A percentile compares a stretch with the other conserved stretches of the same genome.
Conservation (phyloP, 2,797 vertebrate species). For the Coregonus suidteri region DNA sequence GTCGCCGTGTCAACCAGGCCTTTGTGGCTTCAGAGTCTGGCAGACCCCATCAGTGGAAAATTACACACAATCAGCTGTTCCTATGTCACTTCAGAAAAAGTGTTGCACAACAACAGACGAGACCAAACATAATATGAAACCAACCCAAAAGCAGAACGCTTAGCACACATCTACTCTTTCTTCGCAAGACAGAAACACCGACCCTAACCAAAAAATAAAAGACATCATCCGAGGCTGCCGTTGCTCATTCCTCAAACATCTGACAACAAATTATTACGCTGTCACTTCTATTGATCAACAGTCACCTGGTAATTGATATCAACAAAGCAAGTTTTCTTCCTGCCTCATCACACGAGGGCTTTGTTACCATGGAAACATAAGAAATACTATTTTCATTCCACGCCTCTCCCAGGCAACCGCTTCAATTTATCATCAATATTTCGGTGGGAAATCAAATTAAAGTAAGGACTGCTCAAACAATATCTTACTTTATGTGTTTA, state of each 20-base stretch:
- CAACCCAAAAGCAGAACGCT: conserved; percentile 59
- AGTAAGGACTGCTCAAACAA: conserved; percentile 58
- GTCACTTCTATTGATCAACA: conserved; percentile 91
- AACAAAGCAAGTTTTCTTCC: conserved; percentile 69
- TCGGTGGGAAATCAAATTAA: conserved; percentile 64
- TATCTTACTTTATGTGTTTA: conserved; percentile 45
- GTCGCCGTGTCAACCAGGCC: conserved; percentile 73
- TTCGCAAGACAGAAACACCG: conserved; percentile 53
- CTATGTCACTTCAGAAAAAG: conserved; percentile 67
- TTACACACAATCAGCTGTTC: conserved; percentile 74
- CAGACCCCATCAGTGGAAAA: conserved; percentile 75
- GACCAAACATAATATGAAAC: conserved; percentile 62
- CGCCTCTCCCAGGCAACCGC: conserved; percentile 56
- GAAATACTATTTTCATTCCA: conserved; percentile 50
- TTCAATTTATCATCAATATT: conserved; percentile 69
- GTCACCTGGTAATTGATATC: conserved; percentile 96
- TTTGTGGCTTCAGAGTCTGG: conserved; percentile 70
- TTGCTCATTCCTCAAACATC: conserved; percentile 80
- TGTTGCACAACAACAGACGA: conserved; percentile 59
- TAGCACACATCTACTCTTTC: conserved; percentile 28
- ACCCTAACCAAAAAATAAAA: conserved; percentile 47
- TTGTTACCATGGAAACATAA: conserved; percentile 53
- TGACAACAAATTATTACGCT: conserved; percentile 93
- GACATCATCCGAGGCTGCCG: conserved; percentile 55
- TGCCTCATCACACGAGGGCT: conserved; percentile 38